These are phyloP conservation scores for Ochotona princeps DNA, from an alignment of 2,113 vertebrate species.

Conservation along the genomic window DNA sequence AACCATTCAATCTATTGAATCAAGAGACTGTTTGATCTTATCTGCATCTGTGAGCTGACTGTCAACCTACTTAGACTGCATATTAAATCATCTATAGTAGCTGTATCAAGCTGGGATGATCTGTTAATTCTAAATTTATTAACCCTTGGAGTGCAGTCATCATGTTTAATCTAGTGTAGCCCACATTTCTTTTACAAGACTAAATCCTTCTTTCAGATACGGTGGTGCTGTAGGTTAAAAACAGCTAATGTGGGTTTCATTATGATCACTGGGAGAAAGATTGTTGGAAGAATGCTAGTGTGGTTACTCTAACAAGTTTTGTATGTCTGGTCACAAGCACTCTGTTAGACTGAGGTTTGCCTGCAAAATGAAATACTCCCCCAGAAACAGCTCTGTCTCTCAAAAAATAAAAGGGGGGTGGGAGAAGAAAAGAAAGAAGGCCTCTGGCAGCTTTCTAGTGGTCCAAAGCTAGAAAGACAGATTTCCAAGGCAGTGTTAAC, in stretches of 20 bases:
- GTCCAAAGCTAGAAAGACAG: neutral
- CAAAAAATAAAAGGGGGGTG: conserved; percentile 50
- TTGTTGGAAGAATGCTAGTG: conserved; percentile 66
- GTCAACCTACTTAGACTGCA: conserved; percentile 89
- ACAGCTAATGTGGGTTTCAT: conserved; percentile 77
- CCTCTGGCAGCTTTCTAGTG: neutral
- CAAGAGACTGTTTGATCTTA: conserved; percentile 91
- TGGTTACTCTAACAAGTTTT: neutral
- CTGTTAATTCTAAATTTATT: conserved; percentile 93
- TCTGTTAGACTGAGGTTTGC: neutral
- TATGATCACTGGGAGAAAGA: conserved; percentile 71
- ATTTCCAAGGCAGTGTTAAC: neutral
- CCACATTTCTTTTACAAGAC: conserved; percentile 87
- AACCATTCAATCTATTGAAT: conserved; percentile 89
- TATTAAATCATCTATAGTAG: conserved; percentile 91
- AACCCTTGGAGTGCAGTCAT: conserved; percentile 90
- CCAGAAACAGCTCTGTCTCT: conserved; percentile 58
- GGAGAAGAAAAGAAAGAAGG: neutral
- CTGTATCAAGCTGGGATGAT: conserved; percentile 91
- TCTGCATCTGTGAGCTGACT: conserved; percentile 91
- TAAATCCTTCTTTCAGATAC: conserved; percentile 85
- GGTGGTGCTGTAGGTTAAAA: conserved; percentile 82
- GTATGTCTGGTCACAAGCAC: neutral
- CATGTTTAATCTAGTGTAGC: conserved; percentile 89
- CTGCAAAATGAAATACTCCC: conserved; percentile 13